Base-by-base conservation (phyloP, 2,888 invertebrate genomes). In the Megaustenia siamemsis region DNA sequence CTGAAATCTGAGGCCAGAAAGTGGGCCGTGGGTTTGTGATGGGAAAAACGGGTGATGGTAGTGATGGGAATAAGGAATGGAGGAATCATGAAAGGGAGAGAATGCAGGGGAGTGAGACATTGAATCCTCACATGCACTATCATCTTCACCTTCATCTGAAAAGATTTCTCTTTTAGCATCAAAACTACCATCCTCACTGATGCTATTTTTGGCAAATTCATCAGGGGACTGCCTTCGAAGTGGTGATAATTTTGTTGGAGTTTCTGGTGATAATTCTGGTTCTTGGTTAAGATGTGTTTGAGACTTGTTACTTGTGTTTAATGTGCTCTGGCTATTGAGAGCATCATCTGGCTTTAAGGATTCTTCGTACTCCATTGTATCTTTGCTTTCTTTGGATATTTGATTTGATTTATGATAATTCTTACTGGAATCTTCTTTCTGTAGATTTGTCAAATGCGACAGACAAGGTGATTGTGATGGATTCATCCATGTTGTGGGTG, bases 101-200 rank as follows among this genome's bases (percentile, higher is more conserved):
- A 77, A 78, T 76, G 66, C 53, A 53, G 77, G 53, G 3, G 66
- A 53, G 32, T n/a, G 81, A 75, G 66, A 35, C 12, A 21, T 32
- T 24, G 38, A 43, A 24, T 75, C 63, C 28, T 49, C 69, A 45
- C 60, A 69, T 32, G 68, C 15, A 40, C 75, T 85, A 49, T 82
- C 69, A 28, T 80, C 81, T 38, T 85, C 86, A 5, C 63, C 80
- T 24, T 82, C 82, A 77, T 84, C 82, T 24, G 86, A 83, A 53
- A 79, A 81, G 66, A 79, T 63, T 45, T 77, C 82, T 75, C 71
- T 82, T 68, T 73, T 82, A 63, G 63, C 56, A 49, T 73, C 40
- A 24, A 79, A 1, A 35, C 77, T 68, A 32, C 76, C 77, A 69
- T 83, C 69, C n/a, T 69, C 63, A 28, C 21, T 38, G n/a, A 40